A percentile compares a stretch with the other conserved stretches of the same genome.
Evolutionary conservation across 2,113 vertebrate species (phyloP).

Genomic region (Microtus montanus): DNA sequence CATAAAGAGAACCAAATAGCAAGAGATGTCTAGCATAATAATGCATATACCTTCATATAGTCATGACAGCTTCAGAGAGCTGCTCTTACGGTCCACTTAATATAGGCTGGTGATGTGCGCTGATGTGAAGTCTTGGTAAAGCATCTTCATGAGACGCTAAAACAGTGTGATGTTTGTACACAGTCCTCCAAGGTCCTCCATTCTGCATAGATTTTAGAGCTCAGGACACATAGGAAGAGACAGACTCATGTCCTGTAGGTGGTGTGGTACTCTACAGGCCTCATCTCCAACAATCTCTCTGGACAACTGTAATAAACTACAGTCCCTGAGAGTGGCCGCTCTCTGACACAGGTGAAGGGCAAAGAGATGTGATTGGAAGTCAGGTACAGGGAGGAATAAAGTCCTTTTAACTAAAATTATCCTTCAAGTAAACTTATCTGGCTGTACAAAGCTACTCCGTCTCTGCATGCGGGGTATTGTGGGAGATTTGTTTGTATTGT

Average conservation of each 20-base stretch:
- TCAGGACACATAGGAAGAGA: not conserved
- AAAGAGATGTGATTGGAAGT: conserved; percentile 1
- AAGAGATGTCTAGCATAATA: not conserved
- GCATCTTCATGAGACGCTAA: conserved; percentile 35
- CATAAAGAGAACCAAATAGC: not conserved
- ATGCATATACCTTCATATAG: conserved; percentile 19
- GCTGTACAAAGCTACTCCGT: not conserved
- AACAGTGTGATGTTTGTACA: not conserved
- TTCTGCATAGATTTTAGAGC: not conserved
- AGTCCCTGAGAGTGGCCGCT: not conserved
- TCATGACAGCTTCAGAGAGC: not conserved
- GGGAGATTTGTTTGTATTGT: not conserved
- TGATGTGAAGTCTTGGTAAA: conserved; percentile 5
- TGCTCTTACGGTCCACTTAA: not conserved
- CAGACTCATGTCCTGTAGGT: not conserved
- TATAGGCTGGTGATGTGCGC: not conserved
- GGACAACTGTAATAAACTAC: conserved; percentile 33
- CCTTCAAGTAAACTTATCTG: not conserved
- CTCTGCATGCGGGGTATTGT: not conserved
- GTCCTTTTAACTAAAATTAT: conserved; percentile 19
- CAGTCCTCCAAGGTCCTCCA: not conserved
- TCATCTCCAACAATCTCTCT: conserved; percentile 20
- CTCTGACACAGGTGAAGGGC: conserved; percentile 9
- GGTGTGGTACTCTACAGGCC: not conserved
- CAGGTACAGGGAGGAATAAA: not conserved